A percentile compares a stretch with the other conserved stretches of the same genome.
phyloP scores from a whole-genome alignment of 2,888 invertebrate species.

The Aleiodes alternator region DNA sequence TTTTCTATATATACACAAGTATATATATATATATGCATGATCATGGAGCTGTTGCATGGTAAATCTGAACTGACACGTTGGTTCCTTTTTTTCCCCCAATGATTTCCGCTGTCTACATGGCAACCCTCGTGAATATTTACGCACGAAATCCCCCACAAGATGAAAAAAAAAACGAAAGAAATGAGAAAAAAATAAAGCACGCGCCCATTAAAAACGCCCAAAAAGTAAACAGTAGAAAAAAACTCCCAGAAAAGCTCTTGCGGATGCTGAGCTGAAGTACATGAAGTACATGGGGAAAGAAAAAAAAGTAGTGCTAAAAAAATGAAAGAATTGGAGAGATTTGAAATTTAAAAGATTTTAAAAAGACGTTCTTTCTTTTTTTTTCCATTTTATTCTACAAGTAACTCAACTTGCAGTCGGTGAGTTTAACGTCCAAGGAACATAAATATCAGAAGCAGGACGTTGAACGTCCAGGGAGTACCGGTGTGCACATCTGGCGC shows the following conservation, averaged over 20 bases:
- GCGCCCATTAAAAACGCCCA: no score
- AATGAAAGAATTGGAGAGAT: neutral
- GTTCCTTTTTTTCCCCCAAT: neutral
- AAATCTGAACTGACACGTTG: slow-evolving; percentile 9
- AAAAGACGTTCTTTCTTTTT: neutral
- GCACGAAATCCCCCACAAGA: neutral
- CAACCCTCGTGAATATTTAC: slow-evolving; percentile 26
- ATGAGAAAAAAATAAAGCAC: neutral
- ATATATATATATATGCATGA: neutral
- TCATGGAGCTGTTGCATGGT: neutral
- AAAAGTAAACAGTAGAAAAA: no score
- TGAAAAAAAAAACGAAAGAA: neutral
- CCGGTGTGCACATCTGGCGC: slow-evolving; percentile 68
- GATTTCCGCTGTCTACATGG: slow-evolving; percentile 13
- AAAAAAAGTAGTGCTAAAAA: no score
- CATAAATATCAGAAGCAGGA: slow-evolving; percentile 71
- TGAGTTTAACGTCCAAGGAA: slow-evolving; percentile 65
- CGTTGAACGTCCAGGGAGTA: slow-evolving; percentile 67
- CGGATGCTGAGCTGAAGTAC: no score
- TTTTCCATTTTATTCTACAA: slow-evolving; percentile 24
- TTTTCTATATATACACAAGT: no score
- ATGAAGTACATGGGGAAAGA: no score
- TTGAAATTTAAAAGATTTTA: slow-evolving; percentile 33
- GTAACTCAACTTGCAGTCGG: slow-evolving; percentile 58
- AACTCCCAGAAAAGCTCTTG: no score